These are phyloP conservation scores for Brachionus manjavacas DNA, from an alignment of 1,140 invertebrate genomes.

Conservation along the genomic window DNA sequence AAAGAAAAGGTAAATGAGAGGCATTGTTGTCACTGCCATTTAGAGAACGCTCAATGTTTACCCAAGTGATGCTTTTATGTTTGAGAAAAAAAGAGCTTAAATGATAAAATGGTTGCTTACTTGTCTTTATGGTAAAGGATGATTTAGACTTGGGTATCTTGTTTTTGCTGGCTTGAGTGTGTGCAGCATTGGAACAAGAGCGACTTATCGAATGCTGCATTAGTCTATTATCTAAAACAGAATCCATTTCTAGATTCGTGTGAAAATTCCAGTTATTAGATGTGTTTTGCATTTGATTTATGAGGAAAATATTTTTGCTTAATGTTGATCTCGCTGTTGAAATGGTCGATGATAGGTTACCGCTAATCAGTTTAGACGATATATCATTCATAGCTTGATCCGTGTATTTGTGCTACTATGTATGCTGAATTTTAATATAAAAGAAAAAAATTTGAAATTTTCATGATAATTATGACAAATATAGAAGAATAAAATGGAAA, in stretches of 20 bases:
- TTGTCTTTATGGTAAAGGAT: slow-evolving; percentile 14
- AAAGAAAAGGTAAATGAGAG: background rate
- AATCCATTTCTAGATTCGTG: slow-evolving; percentile 33
- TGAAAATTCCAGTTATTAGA: slow-evolving; percentile 23
- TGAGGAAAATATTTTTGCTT: slow-evolving; percentile 21
- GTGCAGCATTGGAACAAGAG: background rate
- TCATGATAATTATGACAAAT: slow-evolving; percentile 35
- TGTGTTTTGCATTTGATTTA: background rate
- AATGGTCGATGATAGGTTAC: slow-evolving; percentile 29
- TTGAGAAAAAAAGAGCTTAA: too few species aligned
- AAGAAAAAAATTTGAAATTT: slow-evolving; percentile 30
- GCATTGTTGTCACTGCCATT: background rate
- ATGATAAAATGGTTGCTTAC: background rate
- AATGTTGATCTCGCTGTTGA: slow-evolving; percentile 23
- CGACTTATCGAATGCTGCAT: background rate
- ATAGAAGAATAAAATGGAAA: background rate
- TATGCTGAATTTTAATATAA: slow-evolving; percentile 24
- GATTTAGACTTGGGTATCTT: slow-evolving; percentile 26
- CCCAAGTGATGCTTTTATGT: background rate
- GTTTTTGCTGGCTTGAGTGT: background rate
- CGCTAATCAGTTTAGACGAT: background rate
- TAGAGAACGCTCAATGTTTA: background rate
- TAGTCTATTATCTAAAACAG: slow-evolving; percentile 24
- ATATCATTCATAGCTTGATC: slow-evolving; percentile 25
- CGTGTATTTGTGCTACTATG: background rate